These are phyloP conservation scores for Archilochus colubris DNA, from an alignment of 2,113 vertebrate genomes.

Conservation along the genomic window DNA sequence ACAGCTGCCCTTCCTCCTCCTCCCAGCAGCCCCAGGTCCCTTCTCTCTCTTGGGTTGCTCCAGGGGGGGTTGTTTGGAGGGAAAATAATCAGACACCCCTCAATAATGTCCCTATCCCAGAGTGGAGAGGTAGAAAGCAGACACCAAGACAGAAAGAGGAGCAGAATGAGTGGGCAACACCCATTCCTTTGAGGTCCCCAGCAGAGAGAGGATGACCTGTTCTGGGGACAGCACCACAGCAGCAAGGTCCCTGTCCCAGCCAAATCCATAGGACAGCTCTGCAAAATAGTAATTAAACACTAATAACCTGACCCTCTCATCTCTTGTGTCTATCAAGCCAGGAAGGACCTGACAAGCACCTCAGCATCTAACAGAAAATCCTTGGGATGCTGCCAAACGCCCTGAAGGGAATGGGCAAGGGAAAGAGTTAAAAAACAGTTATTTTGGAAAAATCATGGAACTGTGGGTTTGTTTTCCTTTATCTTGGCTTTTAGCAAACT, in stretches of 20 bases:
- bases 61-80: no score
- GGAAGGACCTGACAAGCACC: background rate
- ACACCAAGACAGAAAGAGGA: background rate
- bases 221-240: background rate
- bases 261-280: background rate
- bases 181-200: background rate
- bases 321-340: background rate
- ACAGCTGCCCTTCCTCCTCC: background rate
- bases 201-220: rapidly evolving
- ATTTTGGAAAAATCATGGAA: background rate
- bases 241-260: rapidly evolving
- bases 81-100: background rate
- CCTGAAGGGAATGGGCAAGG: background rate
- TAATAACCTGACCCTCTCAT: background rate
- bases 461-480: background rate
- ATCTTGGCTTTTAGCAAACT: background rate
- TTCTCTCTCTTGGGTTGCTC: background rate
- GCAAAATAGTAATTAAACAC: background rate
- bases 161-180: background rate
- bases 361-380: background rate
- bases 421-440: background rate
- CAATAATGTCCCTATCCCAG: background rate
- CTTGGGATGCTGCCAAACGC: background rate
- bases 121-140: background rate
- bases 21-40: background rate